Evolutionary conservation across 2,113 vertebrate genomes (phyloP), one percentile per base, ranked within the genome.

Genomic region (Orthonyx spaldingii): DNA sequence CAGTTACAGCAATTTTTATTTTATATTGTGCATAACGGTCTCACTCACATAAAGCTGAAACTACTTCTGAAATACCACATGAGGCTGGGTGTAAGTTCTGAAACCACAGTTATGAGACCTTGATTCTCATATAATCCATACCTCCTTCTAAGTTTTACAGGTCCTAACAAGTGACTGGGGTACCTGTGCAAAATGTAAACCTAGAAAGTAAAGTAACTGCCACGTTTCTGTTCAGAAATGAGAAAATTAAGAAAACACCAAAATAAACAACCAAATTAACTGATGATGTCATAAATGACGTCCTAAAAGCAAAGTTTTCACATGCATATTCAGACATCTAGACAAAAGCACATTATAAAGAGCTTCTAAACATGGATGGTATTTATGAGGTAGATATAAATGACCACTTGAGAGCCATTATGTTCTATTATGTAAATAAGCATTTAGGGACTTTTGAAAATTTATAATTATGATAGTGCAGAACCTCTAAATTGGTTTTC

Each of bases 381-480:
- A 41, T 81, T 77, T 86, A 61, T 63, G 18, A 93, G 46, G 28
- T 46, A 70, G 55, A 26, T 70, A 39, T 50, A 80, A 94, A 88
- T 61, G 66, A 89, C 59, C 64, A 27, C 35, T 86, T 80, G 83
- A 90, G 75, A 90, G 24, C 39, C 68, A 87, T 96, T 84, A 60
- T n/a, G 11, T 30, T 84, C 64, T 93, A 71, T 89, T 87, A 92
- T 26, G 81, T 86, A 90, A 95, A 89, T 47, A 84, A 77, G 33
- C 50, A 70, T 93, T 90, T 65, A 95, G 35, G 21, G 86, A 81
- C 71, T 89, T 94, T 5, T n/a, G 39, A 85, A 96, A 94, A 66
- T 59, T 87, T 57, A 16, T 70, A 77, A 90, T 93, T 77, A 74
- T 60, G 63, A 39, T 63, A 60, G 26, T 18, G n/a, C 32, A 68